Evolutionary conservation across 1,140 invertebrate genomes (phyloP).

Genomic region (Danaus melanippus): DNA sequence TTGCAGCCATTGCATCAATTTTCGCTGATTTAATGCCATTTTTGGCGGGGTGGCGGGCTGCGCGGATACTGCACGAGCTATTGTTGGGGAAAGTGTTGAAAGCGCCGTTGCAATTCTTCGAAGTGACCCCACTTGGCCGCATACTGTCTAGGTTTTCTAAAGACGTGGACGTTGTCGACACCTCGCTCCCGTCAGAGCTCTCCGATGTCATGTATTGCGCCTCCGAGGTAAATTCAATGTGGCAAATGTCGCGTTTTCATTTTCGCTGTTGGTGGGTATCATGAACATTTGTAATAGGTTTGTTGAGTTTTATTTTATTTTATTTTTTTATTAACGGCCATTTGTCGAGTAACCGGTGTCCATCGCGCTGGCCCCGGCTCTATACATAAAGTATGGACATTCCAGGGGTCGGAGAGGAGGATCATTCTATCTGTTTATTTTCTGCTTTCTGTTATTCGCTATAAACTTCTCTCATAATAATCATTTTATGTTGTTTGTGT

Average conservation of each 20-base stretch:
- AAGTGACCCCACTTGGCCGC: slow-evolving; percentile 89
- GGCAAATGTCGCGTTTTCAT: slow-evolving; percentile 1
- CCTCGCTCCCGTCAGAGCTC: slow-evolving; percentile 79
- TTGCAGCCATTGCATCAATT: slow-evolving; percentile 79
- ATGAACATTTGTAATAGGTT: no score
- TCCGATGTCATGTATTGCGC: slow-evolving; percentile 83
- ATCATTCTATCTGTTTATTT: no score
- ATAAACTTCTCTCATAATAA: no score
- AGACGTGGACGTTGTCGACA: slow-evolving; percentile 82
- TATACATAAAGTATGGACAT: no score
- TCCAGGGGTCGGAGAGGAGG: no score
- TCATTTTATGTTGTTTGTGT: no score
- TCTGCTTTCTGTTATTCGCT: no score
- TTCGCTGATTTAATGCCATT: slow-evolving; percentile 80
- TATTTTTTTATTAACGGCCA: no score
- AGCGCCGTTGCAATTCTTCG: slow-evolving; percentile 86
- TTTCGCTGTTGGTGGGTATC: slow-evolving; percentile 10
- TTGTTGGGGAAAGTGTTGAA: slow-evolving; percentile 84
- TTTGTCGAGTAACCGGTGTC: no score
- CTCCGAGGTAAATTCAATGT: slow-evolving; percentile 80
- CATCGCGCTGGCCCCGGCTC: no score
- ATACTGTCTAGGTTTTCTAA: slow-evolving; percentile 91
- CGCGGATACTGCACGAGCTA: slow-evolving; percentile 80
- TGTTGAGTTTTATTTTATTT: no score
- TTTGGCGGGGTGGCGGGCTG: slow-evolving; percentile 82